Base-by-base conservation (phyloP, 2,888 invertebrate species). In the Xanthia icteritia region DNA sequence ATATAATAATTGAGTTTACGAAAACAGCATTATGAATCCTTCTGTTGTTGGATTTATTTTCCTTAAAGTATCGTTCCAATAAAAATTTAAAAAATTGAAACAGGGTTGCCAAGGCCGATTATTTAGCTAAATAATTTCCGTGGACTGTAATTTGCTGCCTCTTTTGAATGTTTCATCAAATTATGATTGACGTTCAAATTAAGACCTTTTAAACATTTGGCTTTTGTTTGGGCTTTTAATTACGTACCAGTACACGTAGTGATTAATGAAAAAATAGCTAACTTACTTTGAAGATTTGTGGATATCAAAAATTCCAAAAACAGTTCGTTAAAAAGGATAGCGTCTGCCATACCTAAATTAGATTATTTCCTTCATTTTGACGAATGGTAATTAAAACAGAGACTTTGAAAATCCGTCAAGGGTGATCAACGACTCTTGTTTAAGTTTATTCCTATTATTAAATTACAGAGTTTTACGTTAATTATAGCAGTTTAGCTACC, bases 131-230 rank as follows among this genome's bases (percentile, higher is more conserved):
- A 60, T 13, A 60, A 75, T 61, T 73, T 63, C 13, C 6, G 15
- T 20, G 20, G n/a, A 17, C 11, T 31, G 9, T 42, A 60, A 66
- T 60, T 67, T 61, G 61, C 23, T 1, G 0, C 13, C n/a, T 76
- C 8, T 11, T 51, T 68, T 45, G 20, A 36, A 64, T 45, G 31
- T 20, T 45, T 54, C 1, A n/a, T 48, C 23, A 54, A 82, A 76
- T 76, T 64, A 48, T n/a, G 58, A 78, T 39, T 77, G 67, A 31
- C 2, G 17, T 68, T 58, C 3, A n/a, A 51, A 39, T 48, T 17
- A 56, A 39, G 8, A 31, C 11, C 5, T 45, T 39, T 45, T 11
- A 63, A 42, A 63, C 23, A 45, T 64, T 75, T 31, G 6, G 36
- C 45, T 27, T 36, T 63, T 27, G 0, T 0, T 9, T 56, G 54